These are phyloP conservation scores for Ceratosolen fusciceps DNA, from an alignment of 1,140 invertebrate genomes.

Conservation along the genomic window DNA sequence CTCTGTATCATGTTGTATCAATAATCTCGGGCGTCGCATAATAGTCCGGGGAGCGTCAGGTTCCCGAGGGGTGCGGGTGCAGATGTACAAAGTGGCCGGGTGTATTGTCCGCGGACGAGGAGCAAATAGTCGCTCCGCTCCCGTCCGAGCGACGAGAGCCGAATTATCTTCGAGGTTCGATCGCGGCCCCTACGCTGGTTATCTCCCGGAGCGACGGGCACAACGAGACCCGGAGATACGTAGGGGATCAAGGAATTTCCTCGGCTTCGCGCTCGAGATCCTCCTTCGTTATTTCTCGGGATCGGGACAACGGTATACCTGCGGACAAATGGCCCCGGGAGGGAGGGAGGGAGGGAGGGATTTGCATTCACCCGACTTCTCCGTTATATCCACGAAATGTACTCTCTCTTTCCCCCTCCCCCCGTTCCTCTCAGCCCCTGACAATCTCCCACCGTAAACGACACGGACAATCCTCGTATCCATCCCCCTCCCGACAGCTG, in stretches of 20 bases:
- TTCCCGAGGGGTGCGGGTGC: conserved; percentile 25
- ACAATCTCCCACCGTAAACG: no score
- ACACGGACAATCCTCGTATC: no score
- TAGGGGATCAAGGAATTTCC: conserved; percentile 1
- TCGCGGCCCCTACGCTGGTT: neutral
- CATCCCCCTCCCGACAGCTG: no score
- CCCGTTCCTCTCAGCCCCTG: no score
- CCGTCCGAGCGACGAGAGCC: conserved; percentile 24
- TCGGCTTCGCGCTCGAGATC: neutral
- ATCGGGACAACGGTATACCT: neutral
- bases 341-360: neutral
- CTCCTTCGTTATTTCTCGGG: neutral
- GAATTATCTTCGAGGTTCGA: conserved; percentile 26
- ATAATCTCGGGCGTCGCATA: neutral
- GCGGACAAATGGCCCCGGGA: neutral
- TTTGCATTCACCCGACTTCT: conserved; percentile 1
- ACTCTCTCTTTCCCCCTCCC: no score
- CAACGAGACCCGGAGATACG: conserved; percentile 23
- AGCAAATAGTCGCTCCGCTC: neutral
- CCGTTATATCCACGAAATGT: conserved; percentile 10
- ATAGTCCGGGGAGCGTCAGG: neutral
- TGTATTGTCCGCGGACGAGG: neutral
- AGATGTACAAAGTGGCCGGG: conserved; percentile 17
- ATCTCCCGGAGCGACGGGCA: conserved; percentile 31
- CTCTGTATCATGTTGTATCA: conserved; percentile 1